Base-by-base conservation (phyloP, 2,888 invertebrate species). In the Salticus scenicus region DNA sequence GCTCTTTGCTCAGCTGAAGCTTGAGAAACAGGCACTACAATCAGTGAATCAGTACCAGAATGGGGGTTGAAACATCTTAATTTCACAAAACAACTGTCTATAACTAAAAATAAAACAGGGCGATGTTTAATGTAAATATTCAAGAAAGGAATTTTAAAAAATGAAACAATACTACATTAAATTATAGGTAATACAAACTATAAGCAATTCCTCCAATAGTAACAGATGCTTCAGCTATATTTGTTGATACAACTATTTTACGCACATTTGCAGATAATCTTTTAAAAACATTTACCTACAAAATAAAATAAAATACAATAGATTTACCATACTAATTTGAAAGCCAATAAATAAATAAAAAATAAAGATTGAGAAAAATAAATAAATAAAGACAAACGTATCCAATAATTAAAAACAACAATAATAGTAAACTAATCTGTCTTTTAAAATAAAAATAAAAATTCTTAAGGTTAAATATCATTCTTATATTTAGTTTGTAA, bases 1-100 rank as follows among this genome's bases (percentile, higher is more conserved):
- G 98, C 96, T 82, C 99, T 92, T 91, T 99, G 98, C 84, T 94
- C 93, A 0, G 98, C 98, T 51, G 97, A 97, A 73, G 97, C 96
- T 91, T 94, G 94, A 1, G 97, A 96, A 0, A 96, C 93, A 0
- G 97, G 95, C 1, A 96, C 94, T 0, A 96, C 93, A 0, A 96
- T 93, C n/a, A 98, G 91, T 79, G 95, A 94, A 90, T 97, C 96
- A 0, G 96, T 95, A 17, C 96, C 95, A 12, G 96, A 94, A 1
- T 94, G 93, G 0, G 95, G 94, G 89, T 97, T 96, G 91, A 95
- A 98, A 93, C 96, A 97, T 27, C 96, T 95, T 89, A 98, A 91
- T 92, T 98, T 99, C 72, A 98, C 97, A 92, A 97, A 99, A 0
- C 99, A 99, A 91, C 97, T 94, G 91, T 99, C 99, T 77, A 99